Conservation (phyloP, 2,797 vertebrate species). For the Neosilurus hyrtlii region DNA sequence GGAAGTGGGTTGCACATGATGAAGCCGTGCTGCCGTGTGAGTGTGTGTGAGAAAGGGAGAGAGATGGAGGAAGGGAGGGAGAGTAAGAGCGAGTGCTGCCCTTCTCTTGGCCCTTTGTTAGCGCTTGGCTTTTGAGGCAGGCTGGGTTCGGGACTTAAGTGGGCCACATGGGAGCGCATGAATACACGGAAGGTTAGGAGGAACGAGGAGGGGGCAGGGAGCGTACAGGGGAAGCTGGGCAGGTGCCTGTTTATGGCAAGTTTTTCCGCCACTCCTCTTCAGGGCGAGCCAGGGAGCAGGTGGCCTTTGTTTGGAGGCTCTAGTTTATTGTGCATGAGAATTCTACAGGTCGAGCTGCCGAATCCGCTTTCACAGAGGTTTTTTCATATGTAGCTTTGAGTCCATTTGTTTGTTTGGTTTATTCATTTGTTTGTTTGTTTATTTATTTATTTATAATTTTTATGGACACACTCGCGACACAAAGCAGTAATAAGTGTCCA, state of each 20-base stretch:
- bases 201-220: conserved; percentile 32
- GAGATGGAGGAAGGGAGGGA: conserved; percentile 12
- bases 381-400: background rate
- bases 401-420: background rate
- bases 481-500: background rate
- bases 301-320: conserved; percentile 65
- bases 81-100: conserved; percentile 61
- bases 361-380: background rate
- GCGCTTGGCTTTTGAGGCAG: conserved; percentile 72
- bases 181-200: conserved; percentile 60
- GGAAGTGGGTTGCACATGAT: conserved; percentile 36
- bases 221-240: conserved; percentile 61
- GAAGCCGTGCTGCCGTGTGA: background rate
- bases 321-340: conserved; percentile 28
- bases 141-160: conserved; percentile 78
- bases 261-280: conserved; percentile 71
- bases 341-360: background rate
- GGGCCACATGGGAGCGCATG: conserved; percentile 79
- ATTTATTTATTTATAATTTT: background rate
- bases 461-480: background rate
- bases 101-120: conserved; percentile 78
- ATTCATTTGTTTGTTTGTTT: background rate
- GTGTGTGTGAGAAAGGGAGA: background rate
- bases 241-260: conserved; percentile 80
- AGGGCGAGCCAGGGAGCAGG: conserved; percentile 72